These are phyloP conservation scores for Ammospiza nelsoni DNA, from an alignment of 2,113 vertebrate species.

Conservation along the genomic window DNA sequence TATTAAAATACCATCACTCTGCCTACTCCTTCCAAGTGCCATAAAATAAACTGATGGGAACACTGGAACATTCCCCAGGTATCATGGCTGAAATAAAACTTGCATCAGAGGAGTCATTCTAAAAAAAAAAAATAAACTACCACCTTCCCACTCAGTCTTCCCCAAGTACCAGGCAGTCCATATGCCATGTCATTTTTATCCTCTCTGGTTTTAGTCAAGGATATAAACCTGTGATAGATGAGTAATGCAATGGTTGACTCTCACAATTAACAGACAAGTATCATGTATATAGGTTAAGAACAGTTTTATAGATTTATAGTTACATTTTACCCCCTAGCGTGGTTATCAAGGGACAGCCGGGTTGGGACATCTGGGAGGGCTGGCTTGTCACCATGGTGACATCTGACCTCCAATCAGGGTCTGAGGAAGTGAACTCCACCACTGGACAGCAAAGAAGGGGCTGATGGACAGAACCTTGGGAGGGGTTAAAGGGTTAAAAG, in stretches of 20 bases:
- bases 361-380: background rate
- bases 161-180: background rate
- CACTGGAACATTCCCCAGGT: background rate
- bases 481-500: background rate
- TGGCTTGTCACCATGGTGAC: background rate
- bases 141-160: background rate
- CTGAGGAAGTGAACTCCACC: background rate
- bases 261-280: background rate
- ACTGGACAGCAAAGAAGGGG: background rate
- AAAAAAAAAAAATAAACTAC: background rate
- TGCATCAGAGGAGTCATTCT: background rate
- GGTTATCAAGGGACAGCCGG: background rate
- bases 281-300: background rate
- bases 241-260: background rate
- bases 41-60: background rate
- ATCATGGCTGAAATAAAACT: background rate
- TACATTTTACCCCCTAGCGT: accelerated
- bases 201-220: conserved; percentile 3
- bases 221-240: background rate
- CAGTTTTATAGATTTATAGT: background rate
- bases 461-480: background rate
- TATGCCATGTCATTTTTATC: background rate
- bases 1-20: conserved; percentile 48
- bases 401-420: background rate
- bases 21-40: background rate